Percentiles rank a stretch among this genome's conserved stretches.
Conservation (phyloP, 2,113 vertebrate species). For the human region GRCh38 chr13:28983501-28984000, state of each 20-base stretch:
- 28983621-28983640: background rate
- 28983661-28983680: background rate
- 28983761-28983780: background rate
- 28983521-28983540: background rate
- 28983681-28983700: background rate
- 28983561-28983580: background rate
- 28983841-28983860: background rate
- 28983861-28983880: background rate
- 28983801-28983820: accelerated
- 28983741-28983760: background rate
- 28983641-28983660: background rate
- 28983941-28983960: background rate
- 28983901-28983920: background rate
- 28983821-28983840: no score
- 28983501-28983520: background rate
- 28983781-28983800: background rate
- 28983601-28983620: accelerated
- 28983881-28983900: accelerated
- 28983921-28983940: background rate
- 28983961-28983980: background rate
- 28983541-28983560: background rate
- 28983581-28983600: background rate
- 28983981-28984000: background rate
- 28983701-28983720: background rate
- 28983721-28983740: background rate